phyloP scores from a whole-genome alignment of 2,113 vertebrate species.

The Lontra canadensis region DNA sequence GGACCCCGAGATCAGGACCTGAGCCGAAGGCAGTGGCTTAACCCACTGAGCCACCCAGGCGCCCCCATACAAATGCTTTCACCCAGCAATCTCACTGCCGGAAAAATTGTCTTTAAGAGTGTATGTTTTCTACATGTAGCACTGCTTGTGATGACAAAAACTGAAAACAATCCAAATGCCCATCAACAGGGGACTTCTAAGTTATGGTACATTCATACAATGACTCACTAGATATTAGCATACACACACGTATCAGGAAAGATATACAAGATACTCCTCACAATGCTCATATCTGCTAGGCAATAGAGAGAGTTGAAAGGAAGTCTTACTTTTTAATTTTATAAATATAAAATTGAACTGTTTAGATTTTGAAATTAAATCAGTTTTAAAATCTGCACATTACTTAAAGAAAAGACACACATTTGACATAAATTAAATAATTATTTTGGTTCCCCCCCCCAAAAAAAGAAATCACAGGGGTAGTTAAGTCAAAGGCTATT shows the following conservation, averaged over 20 bases:
- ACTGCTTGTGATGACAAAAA: not conserved
- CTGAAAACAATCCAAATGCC: not conserved
- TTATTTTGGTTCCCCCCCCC: not conserved
- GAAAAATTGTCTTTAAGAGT: not conserved
- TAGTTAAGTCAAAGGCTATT: not conserved
- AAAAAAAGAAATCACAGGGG: not conserved
- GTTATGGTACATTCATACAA: not conserved
- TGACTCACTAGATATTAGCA: not conserved
- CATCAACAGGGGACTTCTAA: not conserved
- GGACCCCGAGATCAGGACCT: no score
- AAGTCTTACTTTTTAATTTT: not conserved
- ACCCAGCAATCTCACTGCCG: not conserved
- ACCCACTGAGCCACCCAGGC: no score
- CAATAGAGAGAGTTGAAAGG: not conserved
- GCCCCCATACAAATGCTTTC: not conserved
- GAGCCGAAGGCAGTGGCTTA: no score
- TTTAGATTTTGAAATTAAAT: not conserved
- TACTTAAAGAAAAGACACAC: constrained; percentile 12
- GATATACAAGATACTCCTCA: not conserved
- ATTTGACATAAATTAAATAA: constrained; percentile 6
- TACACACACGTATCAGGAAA: not conserved
- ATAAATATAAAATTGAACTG: not conserved
- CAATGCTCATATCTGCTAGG: not conserved
- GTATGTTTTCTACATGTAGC: not conserved
- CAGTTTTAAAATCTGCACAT: not conserved